Evolutionary conservation across 2,888 invertebrate species (phyloP).

Genomic region (Palloptera scutellata): DNA sequence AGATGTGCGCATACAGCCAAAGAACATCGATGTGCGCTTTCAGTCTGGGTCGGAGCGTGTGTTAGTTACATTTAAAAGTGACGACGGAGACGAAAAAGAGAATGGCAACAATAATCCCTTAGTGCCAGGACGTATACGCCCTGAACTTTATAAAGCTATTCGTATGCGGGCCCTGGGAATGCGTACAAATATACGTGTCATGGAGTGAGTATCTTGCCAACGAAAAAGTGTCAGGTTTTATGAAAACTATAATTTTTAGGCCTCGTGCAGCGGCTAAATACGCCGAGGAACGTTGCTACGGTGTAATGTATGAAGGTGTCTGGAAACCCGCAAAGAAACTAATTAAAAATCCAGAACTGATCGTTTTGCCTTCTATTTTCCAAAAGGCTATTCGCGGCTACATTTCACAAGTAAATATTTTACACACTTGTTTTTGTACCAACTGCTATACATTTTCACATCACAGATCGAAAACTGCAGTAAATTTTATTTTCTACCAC

Average conservation of each 20-base stretch:
- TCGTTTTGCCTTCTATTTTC: conserved; percentile 69
- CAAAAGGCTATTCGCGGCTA: conserved; percentile 65
- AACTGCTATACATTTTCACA: background rate
- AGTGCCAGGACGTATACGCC: conserved; percentile 71
- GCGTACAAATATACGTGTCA: conserved; percentile 48
- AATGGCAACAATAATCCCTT: conserved; percentile 48
- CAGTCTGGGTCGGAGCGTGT: conserved; percentile 69
- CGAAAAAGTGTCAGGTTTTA: background rate
- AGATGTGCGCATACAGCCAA: conserved; percentile 61
- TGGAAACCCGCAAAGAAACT: conserved; percentile 50
- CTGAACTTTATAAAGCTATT: conserved; percentile 78
- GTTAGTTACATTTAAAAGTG: conserved; percentile 72
- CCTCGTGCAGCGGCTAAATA: conserved; percentile 65
- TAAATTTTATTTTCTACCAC: conserved; percentile 61
- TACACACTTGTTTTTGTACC: background rate
- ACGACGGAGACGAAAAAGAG: conserved; percentile 45
- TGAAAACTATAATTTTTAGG: conserved; percentile 53
- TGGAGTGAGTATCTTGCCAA: conserved; percentile 55
- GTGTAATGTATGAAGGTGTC: conserved; percentile 49
- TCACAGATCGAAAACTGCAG: conserved; percentile 55
- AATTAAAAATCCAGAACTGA: conserved; percentile 65
- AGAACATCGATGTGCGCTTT: conserved; percentile 61
- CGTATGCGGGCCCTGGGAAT: conserved; percentile 70
- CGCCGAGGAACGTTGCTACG: conserved; percentile 59
- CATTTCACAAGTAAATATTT: conserved; percentile 68